Evolutionary conservation across 2,113 vertebrate species (phyloP).

Genomic region (Paralichthys olivaceus): DNA sequence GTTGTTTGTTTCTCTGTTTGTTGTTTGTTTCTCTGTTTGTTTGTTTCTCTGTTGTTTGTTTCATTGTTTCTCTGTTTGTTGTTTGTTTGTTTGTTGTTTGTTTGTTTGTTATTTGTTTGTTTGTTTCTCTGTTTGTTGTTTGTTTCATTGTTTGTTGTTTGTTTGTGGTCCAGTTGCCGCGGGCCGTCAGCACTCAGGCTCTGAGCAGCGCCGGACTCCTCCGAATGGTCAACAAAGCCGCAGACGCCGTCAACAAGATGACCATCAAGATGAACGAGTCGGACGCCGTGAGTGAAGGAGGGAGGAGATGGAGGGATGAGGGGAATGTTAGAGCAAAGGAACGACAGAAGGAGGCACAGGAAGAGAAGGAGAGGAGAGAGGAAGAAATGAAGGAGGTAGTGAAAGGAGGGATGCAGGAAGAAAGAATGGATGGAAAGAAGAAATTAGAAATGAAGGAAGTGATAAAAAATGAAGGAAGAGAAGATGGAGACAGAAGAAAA

Average conservation of each 20-base stretch:
- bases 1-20: too few species aligned
- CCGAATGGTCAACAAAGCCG: slow-evolving; percentile 99
- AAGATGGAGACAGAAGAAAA: background rate
- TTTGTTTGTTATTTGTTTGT: slow-evolving; percentile 54
- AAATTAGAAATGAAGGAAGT: too few species aligned
- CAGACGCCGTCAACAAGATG: slow-evolving; percentile 99
- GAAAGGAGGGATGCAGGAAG: background rate
- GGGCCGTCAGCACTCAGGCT: slow-evolving; percentile 98
- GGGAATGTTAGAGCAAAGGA: background rate
- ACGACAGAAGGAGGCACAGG: rapidly evolving
- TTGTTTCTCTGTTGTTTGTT: slow-evolving; percentile 55
- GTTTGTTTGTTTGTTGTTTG: slow-evolving; percentile 48
- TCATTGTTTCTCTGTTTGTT: background rate
- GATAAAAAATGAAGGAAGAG: background rate
- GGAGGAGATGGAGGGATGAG: slow-evolving; percentile 45
- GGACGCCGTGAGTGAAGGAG: slow-evolving; percentile 91
- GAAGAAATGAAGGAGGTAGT: background rate
- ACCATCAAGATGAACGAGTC: slow-evolving; percentile 99
- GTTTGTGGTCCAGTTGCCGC: slow-evolving; percentile 91
- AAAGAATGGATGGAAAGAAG: background rate
- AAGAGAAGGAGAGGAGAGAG: background rate
- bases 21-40: slow-evolving; percentile 2
- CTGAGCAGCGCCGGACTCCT: slow-evolving; percentile 98
- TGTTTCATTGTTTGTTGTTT: background rate
- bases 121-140: background rate